Conservation (phyloP, 2,113 vertebrate species). For the Patagioenas fasciata region DNA sequence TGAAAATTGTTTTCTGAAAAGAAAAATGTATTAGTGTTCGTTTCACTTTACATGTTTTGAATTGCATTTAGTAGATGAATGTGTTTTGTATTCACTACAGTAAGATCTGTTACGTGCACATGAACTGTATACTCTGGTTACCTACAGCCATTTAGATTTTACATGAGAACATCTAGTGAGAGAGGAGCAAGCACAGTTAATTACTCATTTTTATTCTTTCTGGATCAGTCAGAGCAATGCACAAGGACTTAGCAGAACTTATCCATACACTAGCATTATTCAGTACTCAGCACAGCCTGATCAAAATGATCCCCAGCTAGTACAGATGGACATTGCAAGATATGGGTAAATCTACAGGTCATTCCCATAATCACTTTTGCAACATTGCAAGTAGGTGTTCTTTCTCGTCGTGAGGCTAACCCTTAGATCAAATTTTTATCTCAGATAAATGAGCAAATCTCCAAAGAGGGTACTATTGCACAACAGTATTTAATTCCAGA, state of each 20-base stretch:
- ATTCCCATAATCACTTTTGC: neutral
- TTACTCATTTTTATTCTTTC: neutral
- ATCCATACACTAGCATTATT: neutral
- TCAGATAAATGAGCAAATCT: neutral
- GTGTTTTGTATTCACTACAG: neutral
- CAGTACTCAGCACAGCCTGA: neutral
- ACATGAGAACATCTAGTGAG: neutral
- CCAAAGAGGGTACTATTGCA: neutral
- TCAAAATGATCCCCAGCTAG: neutral
- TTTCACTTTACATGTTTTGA: neutral
- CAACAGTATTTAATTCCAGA: neutral
- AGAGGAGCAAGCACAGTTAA: neutral
- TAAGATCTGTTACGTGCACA: neutral
- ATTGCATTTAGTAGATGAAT: neutral
- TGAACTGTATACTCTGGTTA: neutral
- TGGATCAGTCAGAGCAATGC: neutral
- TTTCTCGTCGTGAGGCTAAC: neutral
- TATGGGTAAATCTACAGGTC: neutral
- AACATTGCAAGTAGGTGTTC: neutral
- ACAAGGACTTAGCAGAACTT: neutral
- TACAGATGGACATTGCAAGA: neutral
- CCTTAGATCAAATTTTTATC: neutral
- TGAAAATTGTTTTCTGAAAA: neutral
- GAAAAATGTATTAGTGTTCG: neutral
- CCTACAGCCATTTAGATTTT: neutral